Percentiles rank a stretch among this genome's conserved stretches.
These are phyloP conservation scores for Phytoseiulus persimilis DNA, from an alignment of 2,888 invertebrate genomes.

Conservation along the genomic window DNA sequence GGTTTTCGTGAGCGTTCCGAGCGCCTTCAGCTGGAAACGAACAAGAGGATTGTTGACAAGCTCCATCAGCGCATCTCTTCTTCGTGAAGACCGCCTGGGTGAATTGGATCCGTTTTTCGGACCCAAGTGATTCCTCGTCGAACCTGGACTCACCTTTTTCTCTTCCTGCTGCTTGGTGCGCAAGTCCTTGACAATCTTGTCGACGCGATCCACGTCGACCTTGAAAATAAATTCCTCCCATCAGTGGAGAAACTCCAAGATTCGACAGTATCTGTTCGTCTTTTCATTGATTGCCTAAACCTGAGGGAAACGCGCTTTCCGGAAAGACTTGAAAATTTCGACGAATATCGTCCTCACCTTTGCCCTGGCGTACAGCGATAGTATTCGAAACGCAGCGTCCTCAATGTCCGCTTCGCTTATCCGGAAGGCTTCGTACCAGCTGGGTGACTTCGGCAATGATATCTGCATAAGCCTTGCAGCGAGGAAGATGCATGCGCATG, in stretches of 20 bases:
- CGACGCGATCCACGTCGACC: conserved; percentile 25
- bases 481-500: conserved; percentile 96
- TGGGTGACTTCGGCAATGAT: conserved; percentile 72
- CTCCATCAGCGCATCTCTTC: neutral
- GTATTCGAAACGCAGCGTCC: conserved; percentile 71
- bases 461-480: conserved; percentile 68
- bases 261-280: too few relatives aligned
- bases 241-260: too few relatives aligned
- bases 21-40: neutral
- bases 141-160: neutral
- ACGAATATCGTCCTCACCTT: conserved; percentile 58
- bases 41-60: neutral
- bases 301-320: too few relatives aligned
- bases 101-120: neutral
- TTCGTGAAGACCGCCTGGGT: too few relatives aligned
- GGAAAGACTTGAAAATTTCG: too few relatives aligned
- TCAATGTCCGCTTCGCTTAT: conserved; percentile 72
- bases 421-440: conserved; percentile 81
- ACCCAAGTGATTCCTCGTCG: neutral
- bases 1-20: neutral
- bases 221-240: neutral
- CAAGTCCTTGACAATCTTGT: conserved; percentile 23
- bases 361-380: conserved; percentile 70
- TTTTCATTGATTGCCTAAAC: too few relatives aligned
- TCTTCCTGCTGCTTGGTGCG: conserved; percentile 26